Evolutionary conservation across 2,113 vertebrate genomes (phyloP).

Genomic region (Anarrhichthys ocellatus): DNA sequence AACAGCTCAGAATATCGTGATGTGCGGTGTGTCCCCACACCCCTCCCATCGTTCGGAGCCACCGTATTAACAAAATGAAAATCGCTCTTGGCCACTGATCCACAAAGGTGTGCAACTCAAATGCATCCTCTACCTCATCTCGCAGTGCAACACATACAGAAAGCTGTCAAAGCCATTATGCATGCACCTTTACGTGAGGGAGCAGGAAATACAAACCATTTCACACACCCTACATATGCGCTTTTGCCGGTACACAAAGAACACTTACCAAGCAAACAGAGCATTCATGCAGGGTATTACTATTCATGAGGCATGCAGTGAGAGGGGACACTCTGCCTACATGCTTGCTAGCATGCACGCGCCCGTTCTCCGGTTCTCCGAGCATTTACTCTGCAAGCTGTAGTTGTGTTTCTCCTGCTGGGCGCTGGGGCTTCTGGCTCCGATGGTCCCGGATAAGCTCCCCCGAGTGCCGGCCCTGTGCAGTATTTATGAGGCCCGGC

Average conservation of each 20-base stretch:
- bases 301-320: conserved; percentile 75
- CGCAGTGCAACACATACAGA: conserved; percentile 37
- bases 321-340: conserved; percentile 54
- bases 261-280: conserved; percentile 72
- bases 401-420: conserved; percentile 82
- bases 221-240: conserved; percentile 58
- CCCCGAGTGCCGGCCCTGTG: conserved; percentile 68
- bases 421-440: conserved; percentile 69
- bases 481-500: conserved; percentile 81
- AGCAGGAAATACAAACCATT: conserved; percentile 68
- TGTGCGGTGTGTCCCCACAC: conserved; percentile 7
- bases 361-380: conserved; percentile 29
- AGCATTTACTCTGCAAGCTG: conserved; percentile 70
- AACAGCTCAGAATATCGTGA: background rate
- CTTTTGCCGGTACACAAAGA: conserved; percentile 67
- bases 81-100: conserved; percentile 26
- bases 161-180: conserved; percentile 51
- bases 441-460: conserved; percentile 75
- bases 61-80: conserved; percentile 39
- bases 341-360: conserved; percentile 58
- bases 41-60: conserved; percentile 12
- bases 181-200: conserved; percentile 52
- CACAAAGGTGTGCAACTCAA: conserved; percentile 13
- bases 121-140: conserved; percentile 39
- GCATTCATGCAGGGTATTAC: conserved; percentile 75